Evolutionary conservation across 2,888 invertebrate species (phyloP).

Genomic region (Cepaea hortensis): DNA sequence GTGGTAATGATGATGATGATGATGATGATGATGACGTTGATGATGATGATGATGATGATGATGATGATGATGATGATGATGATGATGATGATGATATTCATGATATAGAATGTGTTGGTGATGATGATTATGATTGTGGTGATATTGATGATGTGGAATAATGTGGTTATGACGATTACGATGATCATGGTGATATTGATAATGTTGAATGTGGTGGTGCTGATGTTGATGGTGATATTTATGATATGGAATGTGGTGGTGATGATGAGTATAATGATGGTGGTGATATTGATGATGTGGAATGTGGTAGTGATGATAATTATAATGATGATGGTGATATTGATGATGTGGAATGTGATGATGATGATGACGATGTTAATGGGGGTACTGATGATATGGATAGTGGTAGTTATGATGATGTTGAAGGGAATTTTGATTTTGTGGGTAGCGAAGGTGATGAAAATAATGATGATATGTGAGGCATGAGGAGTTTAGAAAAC

Average conservation of each 20-base stretch:
- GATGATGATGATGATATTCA: constrained; percentile 11
- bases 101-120: background rate
- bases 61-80: background rate
- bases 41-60: background rate
- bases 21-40: background rate
- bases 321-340: too few species aligned
- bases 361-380: constrained; percentile 39
- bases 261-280: constrained; percentile 12
- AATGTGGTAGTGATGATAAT: background rate
- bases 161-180: background rate
- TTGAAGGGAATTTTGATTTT: constrained; percentile 1
- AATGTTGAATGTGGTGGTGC: constrained; percentile 6
- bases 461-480: constrained; percentile 1
- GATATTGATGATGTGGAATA: background rate
- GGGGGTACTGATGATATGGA: constrained; percentile 41
- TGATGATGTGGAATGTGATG: background rate
- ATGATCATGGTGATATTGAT: background rate
- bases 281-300: background rate
- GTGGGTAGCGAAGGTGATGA: constrained; percentile 10
- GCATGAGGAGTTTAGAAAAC: too few species aligned
- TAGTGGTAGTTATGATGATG: constrained; percentile 1
- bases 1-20: background rate
- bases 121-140: background rate
- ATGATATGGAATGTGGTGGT: background rate
- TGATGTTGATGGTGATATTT: too few species aligned